phyloP scores from a whole-genome alignment of 2,888 invertebrate genomes.

The Xanthostigma xanthostigma region DNA sequence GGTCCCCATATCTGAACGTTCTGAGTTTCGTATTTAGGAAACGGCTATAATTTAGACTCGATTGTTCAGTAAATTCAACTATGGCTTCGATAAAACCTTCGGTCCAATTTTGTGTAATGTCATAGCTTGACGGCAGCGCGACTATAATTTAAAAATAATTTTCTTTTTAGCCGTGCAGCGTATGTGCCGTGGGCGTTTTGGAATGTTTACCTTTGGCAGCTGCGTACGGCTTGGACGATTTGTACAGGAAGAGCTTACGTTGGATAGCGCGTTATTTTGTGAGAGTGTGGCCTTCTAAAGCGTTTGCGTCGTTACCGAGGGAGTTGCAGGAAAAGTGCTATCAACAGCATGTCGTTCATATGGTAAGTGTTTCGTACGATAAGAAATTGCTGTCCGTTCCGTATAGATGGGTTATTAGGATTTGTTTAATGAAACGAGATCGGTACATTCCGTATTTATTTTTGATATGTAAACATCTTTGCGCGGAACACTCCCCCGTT shows the following conservation, averaged over 20 bases:
- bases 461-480: no score
- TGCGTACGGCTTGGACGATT: constrained; percentile 73
- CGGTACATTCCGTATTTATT: no score
- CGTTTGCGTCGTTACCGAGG: constrained; percentile 71
- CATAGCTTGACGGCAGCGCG: not conserved
- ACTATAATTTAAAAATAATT: not conserved
- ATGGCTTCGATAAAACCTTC: constrained; percentile 1
- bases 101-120: not conserved
- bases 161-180: constrained; percentile 60
- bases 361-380: constrained; percentile 31
- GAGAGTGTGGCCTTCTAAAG: constrained; percentile 81
- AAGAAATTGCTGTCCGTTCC: not conserved
- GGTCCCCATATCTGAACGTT: no score
- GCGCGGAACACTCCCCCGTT: no score
- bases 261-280: constrained; percentile 82
- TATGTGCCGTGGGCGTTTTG: constrained; percentile 72
- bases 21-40: no score
- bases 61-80: no score
- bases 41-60: no score
- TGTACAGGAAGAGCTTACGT: constrained; percentile 69
- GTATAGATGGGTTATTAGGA: not conserved
- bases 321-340: constrained; percentile 73
- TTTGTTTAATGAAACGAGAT: not conserved
- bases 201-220: constrained; percentile 77
- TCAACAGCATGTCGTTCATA: constrained; percentile 64